Base-by-base conservation (phyloP, 2,888 invertebrate species). In the Troilus luridus region DNA sequence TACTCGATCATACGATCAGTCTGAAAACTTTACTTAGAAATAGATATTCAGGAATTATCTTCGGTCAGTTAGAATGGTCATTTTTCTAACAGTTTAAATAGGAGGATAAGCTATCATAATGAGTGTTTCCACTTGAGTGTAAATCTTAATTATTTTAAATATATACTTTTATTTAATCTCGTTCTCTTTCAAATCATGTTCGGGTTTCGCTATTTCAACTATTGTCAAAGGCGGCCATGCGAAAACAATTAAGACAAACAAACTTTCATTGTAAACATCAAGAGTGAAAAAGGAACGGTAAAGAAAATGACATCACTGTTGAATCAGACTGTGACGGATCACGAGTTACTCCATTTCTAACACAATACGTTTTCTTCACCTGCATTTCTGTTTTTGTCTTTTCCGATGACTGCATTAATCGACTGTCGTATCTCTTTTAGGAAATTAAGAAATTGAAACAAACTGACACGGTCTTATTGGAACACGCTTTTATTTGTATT, bases 251-350 rank as follows among this genome's bases (percentile, higher is more conserved):
- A 77, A 77, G 72, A 41, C 72, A 77, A 77, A 77, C 17, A 41
- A 77, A 77, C 72, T 41, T 77, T 77, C 72, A 77, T 77, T 77
- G 72, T 77, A 77, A 77, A 41, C 72, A 77, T 77, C 72, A 77
- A 77, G 41, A 77, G 72, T 77, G 41, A 77, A 77, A 77, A 77
- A 77, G 72, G 7, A 19, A 41, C 72, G 41, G 21, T 9, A 56
- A 58, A 85, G 56, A 85, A 85, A 85, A 85, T 85, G 85, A 85
- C 85, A 85, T 85, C 85, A 85, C n/a, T 54, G 58, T 58, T 85
- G 85, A 85, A 85, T 85, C 85, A 85, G 85, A 56, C 85, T 85
- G 85, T 58, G 85, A 85, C 85, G 85, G 56, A 85, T 85, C 85
- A 56, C 56, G n/a, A 85, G 56, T 85, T 85, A 85, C 85, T 58